phyloP scores from a whole-genome alignment of 2,888 invertebrate genomes.

The Ephialtes manifestator region DNA sequence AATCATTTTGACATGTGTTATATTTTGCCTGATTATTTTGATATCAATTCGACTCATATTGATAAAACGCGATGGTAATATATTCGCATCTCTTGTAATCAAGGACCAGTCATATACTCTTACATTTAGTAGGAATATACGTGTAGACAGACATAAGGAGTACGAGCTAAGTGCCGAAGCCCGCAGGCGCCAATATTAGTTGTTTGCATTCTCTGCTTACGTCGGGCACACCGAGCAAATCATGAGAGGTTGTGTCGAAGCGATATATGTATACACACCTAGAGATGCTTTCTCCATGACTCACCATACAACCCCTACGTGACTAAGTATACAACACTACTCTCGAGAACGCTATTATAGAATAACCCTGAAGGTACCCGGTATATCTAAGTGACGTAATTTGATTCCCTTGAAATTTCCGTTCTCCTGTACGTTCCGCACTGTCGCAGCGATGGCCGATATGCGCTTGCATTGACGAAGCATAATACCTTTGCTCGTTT shows the following conservation, averaged over 20 bases:
- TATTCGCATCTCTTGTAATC: neutral
- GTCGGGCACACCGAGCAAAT: constrained; percentile 56
- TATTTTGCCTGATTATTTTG: too few relatives aligned
- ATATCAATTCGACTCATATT: neutral
- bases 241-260: constrained; percentile 37
- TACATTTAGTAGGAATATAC: neutral
- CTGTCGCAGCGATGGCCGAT: neutral
- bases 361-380: constrained; percentile 58
- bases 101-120: neutral
- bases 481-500: neutral
- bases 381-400: constrained; percentile 65
- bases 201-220: constrained; percentile 67
- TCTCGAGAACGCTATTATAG: constrained; percentile 58
- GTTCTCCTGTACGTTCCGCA: constrained; percentile 20
- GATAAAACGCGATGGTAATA: neutral
- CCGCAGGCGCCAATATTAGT: constrained; percentile 69
- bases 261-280: constrained; percentile 14
- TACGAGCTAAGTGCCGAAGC: constrained; percentile 57
- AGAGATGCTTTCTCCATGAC: constrained; percentile 55
- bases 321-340: constrained; percentile 41
- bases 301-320: constrained; percentile 30
- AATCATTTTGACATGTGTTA: too few relatives aligned
- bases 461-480: constrained; percentile 29
- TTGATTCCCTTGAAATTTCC: constrained; percentile 64
- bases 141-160: constrained; percentile 1